Evolutionary conservation across 2,113 vertebrate species (phyloP).

Genomic region (Neotragus moschatus): DNA sequence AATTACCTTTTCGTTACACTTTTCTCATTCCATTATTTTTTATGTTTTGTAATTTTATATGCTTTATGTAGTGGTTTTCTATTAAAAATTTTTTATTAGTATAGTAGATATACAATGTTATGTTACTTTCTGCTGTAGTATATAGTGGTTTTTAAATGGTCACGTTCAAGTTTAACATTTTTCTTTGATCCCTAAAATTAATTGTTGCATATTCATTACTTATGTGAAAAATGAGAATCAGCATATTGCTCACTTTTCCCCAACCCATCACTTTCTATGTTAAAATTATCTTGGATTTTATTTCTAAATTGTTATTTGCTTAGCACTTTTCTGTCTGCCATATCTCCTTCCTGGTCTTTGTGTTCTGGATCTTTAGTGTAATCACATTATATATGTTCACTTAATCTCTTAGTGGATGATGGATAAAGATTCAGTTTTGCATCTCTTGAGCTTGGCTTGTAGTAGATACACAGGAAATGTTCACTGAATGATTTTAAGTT

Average conservation of each 20-base stretch:
- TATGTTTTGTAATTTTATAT: background rate
- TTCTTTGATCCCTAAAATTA: background rate
- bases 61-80: background rate
- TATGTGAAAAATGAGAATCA: background rate
- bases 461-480: background rate
- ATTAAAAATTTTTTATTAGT: background rate
- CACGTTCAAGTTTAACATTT: background rate
- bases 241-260: background rate
- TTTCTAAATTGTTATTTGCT: slow-evolving; percentile 20
- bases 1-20: background rate
- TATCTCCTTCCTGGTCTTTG: background rate
- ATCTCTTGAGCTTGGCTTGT: background rate
- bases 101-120: background rate
- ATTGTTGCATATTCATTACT: background rate
- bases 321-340: background rate
- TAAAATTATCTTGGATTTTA: slow-evolving; percentile 9
- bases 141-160: background rate
- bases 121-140: background rate
- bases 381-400: background rate
- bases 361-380: background rate
- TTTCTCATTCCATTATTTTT: background rate
- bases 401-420: background rate
- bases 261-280: background rate
- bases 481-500: background rate
- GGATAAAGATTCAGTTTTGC: background rate